Evolutionary conservation across 92 coral and sea anemone genomes (phyloP), one percentile per base, ranked within the genome.

Genomic region (Blastomussa wellsi): DNA sequence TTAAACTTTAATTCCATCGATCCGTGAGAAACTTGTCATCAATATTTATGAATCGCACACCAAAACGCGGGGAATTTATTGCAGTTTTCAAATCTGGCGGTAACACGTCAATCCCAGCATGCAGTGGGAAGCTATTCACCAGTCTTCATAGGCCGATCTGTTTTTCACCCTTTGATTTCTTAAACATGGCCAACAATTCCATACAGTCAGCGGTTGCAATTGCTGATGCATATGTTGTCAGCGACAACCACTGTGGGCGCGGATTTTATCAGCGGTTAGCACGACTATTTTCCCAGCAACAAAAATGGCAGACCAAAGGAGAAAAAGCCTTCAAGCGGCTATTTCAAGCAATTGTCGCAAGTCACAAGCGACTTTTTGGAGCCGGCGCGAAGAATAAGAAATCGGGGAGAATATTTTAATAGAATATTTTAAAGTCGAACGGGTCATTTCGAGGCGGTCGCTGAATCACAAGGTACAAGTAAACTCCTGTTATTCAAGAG

Each of bases 151-250:
- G 49, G 49, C 49, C 49, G 49, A 11, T 44, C 49, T 44, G 49
- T 44, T 44, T 44, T 44, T 44, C 49, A 44, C 49, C 4, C 5
- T 44, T 11, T 44, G 49, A 44, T 44, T 44, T 44, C 87, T 82
- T 35, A 87, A 87, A 33, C 81, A 77, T 77, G 69, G 81, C 70
- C 6, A 79, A 60, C 83, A 79, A 79, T 79, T 79, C 15, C 72
- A 31, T 79, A 59, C 72, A 79, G 82, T 35, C 82, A 79, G 82
- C 82, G 53, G n/a, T 41, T 39, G 83, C 32, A 11, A 62, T 79
- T 79, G 84, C 72, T 26, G 73, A 47, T 75, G 39, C 84, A 16
- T 22, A 79, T 39, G 6, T 67, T 79, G 84, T 66, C 62, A 64
- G 84, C 75, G 84, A 32, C 11, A 4, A 29, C 26, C 74, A 42